phyloP scores from a whole-genome alignment of 2,797 vertebrate genomes.

The Rhinophrynus dorsalis region DNA sequence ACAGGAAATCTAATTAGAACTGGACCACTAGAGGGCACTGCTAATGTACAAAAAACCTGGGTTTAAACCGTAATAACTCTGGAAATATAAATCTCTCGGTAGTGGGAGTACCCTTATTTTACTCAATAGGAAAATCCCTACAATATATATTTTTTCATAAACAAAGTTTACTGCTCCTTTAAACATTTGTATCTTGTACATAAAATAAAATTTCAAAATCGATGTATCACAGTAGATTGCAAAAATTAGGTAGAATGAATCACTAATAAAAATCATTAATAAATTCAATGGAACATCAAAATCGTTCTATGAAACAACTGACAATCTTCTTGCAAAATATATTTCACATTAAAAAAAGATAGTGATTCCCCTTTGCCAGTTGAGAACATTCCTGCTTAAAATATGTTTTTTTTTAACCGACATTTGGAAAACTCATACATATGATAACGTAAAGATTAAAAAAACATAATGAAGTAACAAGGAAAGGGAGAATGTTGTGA shows the following conservation, averaged over 20 bases:
- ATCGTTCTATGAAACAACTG: not conserved
- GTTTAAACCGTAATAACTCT: too few relatives aligned
- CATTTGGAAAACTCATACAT: slow-evolving; percentile 16
- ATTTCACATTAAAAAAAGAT: not conserved
- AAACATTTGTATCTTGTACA: too few relatives aligned
- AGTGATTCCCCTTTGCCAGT: not conserved
- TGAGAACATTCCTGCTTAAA: not conserved
- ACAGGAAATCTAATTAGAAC: too few relatives aligned
- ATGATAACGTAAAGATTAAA: slow-evolving; percentile 16
- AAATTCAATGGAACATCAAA: slow-evolving; percentile 59
- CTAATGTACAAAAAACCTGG: too few relatives aligned
- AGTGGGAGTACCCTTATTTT: too few relatives aligned
- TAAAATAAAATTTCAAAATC: too few relatives aligned
- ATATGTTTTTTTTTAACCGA: not conserved
- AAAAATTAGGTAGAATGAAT: not conserved
- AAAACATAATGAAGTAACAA: slow-evolving; percentile 19
- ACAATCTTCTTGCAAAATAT: not conserved
- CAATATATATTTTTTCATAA: too few relatives aligned
- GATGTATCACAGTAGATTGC: not conserved
- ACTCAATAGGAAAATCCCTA: too few relatives aligned
- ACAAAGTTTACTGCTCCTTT: too few relatives aligned
- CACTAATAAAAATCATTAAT: slow-evolving; percentile 68
- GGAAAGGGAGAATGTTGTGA: slow-evolving; percentile 9
- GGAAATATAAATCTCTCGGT: too few relatives aligned
- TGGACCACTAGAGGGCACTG: too few relatives aligned